These are phyloP conservation scores for Periparus ater DNA, from an alignment of 2,797 vertebrate genomes.

Conservation along the genomic window DNA sequence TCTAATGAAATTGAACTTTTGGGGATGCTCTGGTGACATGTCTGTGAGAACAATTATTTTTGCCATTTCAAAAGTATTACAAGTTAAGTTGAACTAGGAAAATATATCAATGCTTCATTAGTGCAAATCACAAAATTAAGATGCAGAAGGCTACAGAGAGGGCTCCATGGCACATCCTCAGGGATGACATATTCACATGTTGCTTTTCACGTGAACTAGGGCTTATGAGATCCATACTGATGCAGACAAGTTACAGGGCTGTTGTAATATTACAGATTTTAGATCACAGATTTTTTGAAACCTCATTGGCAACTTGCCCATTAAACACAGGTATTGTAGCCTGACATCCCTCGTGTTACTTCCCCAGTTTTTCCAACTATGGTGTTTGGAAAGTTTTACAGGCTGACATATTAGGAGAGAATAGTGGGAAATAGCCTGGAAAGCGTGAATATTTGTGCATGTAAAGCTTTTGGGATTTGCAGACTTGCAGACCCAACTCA, in stretches of 20 bases:
- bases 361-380: slow-evolving; percentile 12
- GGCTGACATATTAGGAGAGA: slow-evolving; percentile 57
- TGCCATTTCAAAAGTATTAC: slow-evolving; percentile 61
- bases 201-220: neutral
- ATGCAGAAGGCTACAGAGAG: slow-evolving; percentile 12
- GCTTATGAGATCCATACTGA: slow-evolving; percentile 52
- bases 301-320: neutral
- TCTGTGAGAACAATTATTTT: slow-evolving; percentile 63
- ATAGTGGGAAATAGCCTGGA: slow-evolving; percentile 38
- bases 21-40: slow-evolving; percentile 22
- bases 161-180: neutral
- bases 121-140: slow-evolving; percentile 70
- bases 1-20: slow-evolving; percentile 56
- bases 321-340: slow-evolving; percentile 48
- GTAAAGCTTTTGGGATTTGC: slow-evolving; percentile 67
- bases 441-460: slow-evolving; percentile 40
- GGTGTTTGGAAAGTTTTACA: slow-evolving; percentile 54
- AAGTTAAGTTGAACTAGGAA: slow-evolving; percentile 60
- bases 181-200: slow-evolving; percentile 1
- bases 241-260: slow-evolving; percentile 15
- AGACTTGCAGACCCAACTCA: slow-evolving; percentile 68
- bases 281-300: slow-evolving; percentile 21
- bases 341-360: slow-evolving; percentile 46
- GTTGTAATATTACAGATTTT: slow-evolving; percentile 10
- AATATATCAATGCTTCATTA: slow-evolving; percentile 70